Evolutionary conservation across 2,113 vertebrate species (phyloP).

Genomic region (Sinocyclocheilus rhinocerous): DNA sequence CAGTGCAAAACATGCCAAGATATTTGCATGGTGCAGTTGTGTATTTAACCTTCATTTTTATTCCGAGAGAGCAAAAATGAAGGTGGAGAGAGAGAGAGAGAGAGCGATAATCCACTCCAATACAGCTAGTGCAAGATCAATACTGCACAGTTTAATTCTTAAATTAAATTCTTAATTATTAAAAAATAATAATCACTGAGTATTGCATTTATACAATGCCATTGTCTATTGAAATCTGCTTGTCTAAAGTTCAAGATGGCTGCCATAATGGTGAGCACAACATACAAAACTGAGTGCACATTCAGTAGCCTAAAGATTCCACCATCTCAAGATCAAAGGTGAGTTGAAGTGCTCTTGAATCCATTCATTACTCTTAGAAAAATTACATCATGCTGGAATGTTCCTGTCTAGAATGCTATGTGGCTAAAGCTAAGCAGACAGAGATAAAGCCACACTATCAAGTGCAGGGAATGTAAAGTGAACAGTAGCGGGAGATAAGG

Average conservation of each 20-base stretch:
- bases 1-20: neutral
- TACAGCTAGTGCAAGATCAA: neutral
- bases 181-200: no score
- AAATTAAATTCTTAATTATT: no score
- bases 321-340: neutral
- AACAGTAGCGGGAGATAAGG: slow-evolving; percentile 52
- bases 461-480: slow-evolving; percentile 24
- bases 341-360: neutral
- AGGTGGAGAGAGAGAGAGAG: neutral
- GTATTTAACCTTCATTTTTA: neutral
- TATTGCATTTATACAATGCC: neutral
- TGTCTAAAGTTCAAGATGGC: neutral
- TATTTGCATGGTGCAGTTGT: neutral
- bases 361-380: slow-evolving; percentile 14
- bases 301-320: neutral
- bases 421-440: slow-evolving; percentile 37
- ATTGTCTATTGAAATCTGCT: neutral
- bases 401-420: slow-evolving; percentile 37
- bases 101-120: neutral
- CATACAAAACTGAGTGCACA: neutral
- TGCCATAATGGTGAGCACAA: neutral
- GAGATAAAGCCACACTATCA: slow-evolving; percentile 30
- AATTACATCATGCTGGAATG: slow-evolving; percentile 43
- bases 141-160: slow-evolving; percentile 19
- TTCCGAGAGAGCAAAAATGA: no score